These are phyloP conservation scores for Psylliodes chrysocephalus DNA, from an alignment of 2,888 invertebrate species.

Conservation along the genomic window DNA sequence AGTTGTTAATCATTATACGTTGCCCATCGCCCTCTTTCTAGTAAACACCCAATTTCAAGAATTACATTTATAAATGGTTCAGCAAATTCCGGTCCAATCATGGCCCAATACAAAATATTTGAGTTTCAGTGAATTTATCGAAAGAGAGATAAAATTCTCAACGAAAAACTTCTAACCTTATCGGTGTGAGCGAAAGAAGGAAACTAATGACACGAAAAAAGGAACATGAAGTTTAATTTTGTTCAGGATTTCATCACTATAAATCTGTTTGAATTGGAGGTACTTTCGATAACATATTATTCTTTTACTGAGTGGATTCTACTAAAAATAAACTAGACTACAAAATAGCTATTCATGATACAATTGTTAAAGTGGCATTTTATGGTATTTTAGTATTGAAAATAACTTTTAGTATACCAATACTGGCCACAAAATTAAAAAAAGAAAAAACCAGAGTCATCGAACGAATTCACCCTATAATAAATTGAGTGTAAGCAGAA, in stretches of 20 bases:
- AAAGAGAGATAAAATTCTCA: conserved; percentile 39
- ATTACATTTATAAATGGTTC: conserved; percentile 40
- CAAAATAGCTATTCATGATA: no score
- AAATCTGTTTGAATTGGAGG: conserved; percentile 61
- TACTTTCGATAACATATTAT: conserved; percentile 57
- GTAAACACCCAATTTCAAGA: conserved; percentile 35
- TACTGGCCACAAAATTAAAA: no score
- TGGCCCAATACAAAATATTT: conserved; percentile 47
- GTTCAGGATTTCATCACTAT: conserved; percentile 62
- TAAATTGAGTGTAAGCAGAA: no score
- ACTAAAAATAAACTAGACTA: neutral
- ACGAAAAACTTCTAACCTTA: conserved; percentile 45
- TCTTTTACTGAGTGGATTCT: conserved; percentile 41
- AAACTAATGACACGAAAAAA: conserved; percentile 53
- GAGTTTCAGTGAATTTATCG: conserved; percentile 45
- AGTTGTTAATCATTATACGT: conserved; percentile 25
- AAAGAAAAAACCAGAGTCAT: no score
- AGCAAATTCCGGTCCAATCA: conserved; percentile 46
- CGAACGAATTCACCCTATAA: no score
- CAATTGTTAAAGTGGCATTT: no score
- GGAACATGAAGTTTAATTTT: conserved; percentile 61
- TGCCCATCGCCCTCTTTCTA: conserved; percentile 17
- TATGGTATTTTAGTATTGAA: no score
- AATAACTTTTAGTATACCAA: no score
- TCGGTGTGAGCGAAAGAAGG: conserved; percentile 48